Conservation (phyloP, 2,888 invertebrate species). For the Dasysyrphus albostriatus region DNA sequence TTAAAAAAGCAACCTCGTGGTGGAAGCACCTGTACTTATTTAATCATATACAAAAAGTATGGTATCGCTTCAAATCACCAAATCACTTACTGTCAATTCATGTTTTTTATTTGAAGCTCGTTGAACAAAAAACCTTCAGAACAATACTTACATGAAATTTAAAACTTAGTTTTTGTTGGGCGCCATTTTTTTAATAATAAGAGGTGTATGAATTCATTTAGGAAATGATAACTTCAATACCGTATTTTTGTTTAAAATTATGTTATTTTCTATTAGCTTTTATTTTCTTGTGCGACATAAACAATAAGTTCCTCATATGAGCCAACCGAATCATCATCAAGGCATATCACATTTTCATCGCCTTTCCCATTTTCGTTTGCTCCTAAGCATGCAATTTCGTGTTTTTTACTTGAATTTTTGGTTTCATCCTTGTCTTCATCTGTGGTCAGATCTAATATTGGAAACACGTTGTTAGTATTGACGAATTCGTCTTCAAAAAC, state of each 20-base stretch:
- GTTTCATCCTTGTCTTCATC: slow-evolving; percentile 9
- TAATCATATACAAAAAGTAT: too few relatives aligned
- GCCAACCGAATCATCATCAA: slow-evolving; percentile 23
- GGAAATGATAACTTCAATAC: too few relatives aligned
- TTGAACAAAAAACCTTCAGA: too few relatives aligned
- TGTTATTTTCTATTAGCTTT: background rate
- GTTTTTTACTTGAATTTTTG: background rate
- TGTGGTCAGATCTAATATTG: background rate
- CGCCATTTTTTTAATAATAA: too few relatives aligned
- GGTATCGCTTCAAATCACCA: too few relatives aligned
- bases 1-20: too few relatives aligned
- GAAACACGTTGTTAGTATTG: slow-evolving; percentile 2
- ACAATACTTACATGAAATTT: too few relatives aligned
- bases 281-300: background rate
- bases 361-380: background rate
- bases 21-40: too few relatives aligned
- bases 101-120: too few relatives aligned
- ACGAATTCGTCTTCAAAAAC: background rate
- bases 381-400: background rate
- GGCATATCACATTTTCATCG: slow-evolving; percentile 25
- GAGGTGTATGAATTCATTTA: too few relatives aligned
- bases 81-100: too few relatives aligned
- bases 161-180: too few relatives aligned
- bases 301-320: slow-evolving; percentile 32
- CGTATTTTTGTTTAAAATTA: background rate